Conservation (phyloP, 2,888 invertebrate genomes). For the Galerucella calmariensis region DNA sequence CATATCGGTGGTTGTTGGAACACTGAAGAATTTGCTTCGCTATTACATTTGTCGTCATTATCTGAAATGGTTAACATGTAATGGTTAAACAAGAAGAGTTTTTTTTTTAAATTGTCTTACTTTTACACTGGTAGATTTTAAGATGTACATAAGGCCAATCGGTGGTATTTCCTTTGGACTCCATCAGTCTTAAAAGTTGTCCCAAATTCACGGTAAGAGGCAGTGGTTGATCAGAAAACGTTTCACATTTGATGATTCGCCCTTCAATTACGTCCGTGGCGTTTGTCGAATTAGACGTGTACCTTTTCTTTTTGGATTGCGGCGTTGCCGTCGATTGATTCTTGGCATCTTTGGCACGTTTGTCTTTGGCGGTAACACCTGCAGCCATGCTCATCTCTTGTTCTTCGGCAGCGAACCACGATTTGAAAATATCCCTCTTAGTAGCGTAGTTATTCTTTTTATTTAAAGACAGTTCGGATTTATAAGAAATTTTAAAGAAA, state of each 20-base stretch:
- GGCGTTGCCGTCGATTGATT: constrained; percentile 67
- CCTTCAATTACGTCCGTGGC: constrained; percentile 58
- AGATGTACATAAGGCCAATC: constrained; percentile 64
- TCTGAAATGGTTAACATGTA: constrained; percentile 22
- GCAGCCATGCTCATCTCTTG: constrained; percentile 79
- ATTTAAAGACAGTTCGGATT: constrained; percentile 47
- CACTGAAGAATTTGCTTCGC: constrained; percentile 43
- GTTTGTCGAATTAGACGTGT: constrained; percentile 37
- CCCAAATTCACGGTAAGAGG: constrained; percentile 61
- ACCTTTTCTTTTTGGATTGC: constrained; percentile 61
- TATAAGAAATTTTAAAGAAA: constrained; percentile 59
- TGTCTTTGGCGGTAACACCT: constrained; percentile 89
- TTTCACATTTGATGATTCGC: constrained; percentile 59
- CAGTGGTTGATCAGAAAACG: constrained; percentile 60
- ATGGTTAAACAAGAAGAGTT: no score
- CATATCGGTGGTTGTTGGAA: constrained; percentile 59
- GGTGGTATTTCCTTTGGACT: constrained; percentile 56
- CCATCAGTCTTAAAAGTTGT: constrained; percentile 61
- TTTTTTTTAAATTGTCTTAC: constrained; percentile 48
- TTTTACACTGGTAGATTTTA: constrained; percentile 61
- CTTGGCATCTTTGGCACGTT: constrained; percentile 85
- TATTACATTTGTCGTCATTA: constrained; percentile 47
- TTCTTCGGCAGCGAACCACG: constrained; percentile 64
- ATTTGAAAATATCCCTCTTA: constrained; percentile 56
- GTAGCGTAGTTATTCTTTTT: constrained; percentile 44